phyloP scores from a whole-genome alignment of 2,888 invertebrate species.

The Chrysomela aeneicollis region DNA sequence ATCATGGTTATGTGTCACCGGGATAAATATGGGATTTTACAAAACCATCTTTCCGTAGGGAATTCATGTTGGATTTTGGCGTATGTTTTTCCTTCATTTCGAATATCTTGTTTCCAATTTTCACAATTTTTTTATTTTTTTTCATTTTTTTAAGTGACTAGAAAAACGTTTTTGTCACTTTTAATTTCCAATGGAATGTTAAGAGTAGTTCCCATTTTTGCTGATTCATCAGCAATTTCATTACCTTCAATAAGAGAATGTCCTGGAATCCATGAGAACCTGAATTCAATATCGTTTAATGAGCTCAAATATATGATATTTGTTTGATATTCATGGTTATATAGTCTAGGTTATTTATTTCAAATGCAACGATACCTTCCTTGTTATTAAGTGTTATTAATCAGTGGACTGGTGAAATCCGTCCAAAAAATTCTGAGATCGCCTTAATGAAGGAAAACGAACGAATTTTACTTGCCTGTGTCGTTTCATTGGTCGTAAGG shows the following conservation, averaged over 20 bases:
- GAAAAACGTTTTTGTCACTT: neutral
- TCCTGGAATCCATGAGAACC: constrained; percentile 6
- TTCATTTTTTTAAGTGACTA: neutral
- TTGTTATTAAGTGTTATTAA: no score
- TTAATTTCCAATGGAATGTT: neutral
- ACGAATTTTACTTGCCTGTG: no score
- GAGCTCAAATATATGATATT: no score
- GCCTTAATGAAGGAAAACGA: no score
- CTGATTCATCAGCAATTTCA: neutral
- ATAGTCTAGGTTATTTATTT: no score
- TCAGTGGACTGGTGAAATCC: no score
- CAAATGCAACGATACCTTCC: no score
- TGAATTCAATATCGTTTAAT: no score
- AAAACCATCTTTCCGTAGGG: neutral
- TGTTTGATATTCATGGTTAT: no score
- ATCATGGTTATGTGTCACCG: constrained; percentile 21
- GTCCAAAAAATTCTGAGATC: no score
- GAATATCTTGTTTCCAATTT: neutral
- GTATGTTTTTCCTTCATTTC: neutral
- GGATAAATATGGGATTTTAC: neutral
- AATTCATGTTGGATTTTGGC: neutral
- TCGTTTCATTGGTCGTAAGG: no score
- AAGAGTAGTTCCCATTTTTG: neutral
- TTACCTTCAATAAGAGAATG: neutral
- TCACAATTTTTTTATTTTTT: neutral